Percentiles rank a stretch among this genome's conserved stretches.
Conservation (phyloP, 1,140 invertebrate genomes). For the Hyposmocoma kahamanoa region DNA sequence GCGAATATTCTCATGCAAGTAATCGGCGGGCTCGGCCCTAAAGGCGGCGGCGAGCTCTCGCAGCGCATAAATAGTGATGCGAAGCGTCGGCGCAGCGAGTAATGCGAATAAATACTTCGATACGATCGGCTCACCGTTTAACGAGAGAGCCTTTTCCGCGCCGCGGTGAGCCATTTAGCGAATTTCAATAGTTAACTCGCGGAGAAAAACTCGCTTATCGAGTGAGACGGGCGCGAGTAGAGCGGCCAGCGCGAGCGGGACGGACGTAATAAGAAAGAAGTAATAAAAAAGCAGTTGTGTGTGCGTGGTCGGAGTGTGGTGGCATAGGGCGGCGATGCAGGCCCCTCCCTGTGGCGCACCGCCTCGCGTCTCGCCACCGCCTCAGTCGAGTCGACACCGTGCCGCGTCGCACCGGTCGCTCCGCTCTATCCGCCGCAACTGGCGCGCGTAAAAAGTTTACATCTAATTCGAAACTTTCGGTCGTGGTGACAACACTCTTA, state of each 20-base stretch:
- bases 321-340: constrained; percentile 63
- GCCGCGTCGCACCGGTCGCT: constrained; percentile 54
- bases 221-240: constrained; percentile 34
- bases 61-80: constrained; percentile 52
- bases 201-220: constrained; percentile 60
- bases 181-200: constrained; percentile 72
- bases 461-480: constrained; percentile 51
- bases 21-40: constrained; percentile 27
- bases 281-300: constrained; percentile 69
- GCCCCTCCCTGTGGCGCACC: constrained; percentile 64
- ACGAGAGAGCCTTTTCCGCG: constrained; percentile 66
- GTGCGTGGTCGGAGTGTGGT: constrained; percentile 66
- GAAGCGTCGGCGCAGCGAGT: constrained; percentile 38
- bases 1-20: constrained; percentile 30
- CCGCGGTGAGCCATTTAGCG: constrained; percentile 69
- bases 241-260: constrained; percentile 40
- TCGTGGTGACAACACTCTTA: constrained; percentile 29
- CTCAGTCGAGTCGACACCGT: constrained; percentile 58
- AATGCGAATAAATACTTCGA: constrained; percentile 63
- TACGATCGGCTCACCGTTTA: constrained; percentile 66
- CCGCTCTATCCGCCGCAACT: constrained; percentile 28
- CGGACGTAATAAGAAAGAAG: constrained; percentile 58
- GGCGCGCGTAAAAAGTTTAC: constrained; percentile 66
- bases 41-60: constrained; percentile 25
- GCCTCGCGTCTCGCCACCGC: constrained; percentile 45